Evolutionary conservation across 1,140 invertebrate species (phyloP), one percentile per base, ranked within the genome.

Genomic region (Leptestheria dahalacensis): DNA sequence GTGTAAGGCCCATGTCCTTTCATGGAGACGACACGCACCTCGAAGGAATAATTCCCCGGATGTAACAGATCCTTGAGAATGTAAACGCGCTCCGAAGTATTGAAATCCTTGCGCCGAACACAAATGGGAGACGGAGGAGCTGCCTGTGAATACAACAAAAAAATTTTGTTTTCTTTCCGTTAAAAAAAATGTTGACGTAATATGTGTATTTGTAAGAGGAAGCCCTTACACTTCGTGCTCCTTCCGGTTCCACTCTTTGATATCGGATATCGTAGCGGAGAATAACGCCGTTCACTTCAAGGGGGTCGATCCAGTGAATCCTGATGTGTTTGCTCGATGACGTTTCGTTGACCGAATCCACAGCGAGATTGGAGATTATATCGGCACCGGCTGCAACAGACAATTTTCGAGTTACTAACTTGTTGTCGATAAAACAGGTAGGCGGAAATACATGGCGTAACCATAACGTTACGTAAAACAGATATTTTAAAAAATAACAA

Each of bases 41-140:
- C 74, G 12, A 91, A 68, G 23, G 82, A 86, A 70, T 96, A 96
- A 71, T 88, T 91, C 2, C 92, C 93, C 57, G 88, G 75, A n/a
- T n/a, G n/a, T n/a, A 73, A 68, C 0, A 95, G 68, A 65, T 79
- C 77, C 48, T 61, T 58, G 62, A 70, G 62, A 12, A 63, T 69
- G 59, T 71, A 71, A 10, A 65, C 65, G 1, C 70, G 69, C n/a
- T 66, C 67, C n/a, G 62, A 59, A 33, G 70, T 66, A 6, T 65
- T 63, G 63, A 75, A 79, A 26, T 72, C 64, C 20, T 69, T 67
- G 25, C 73, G 68, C 73, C 80, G 77, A 10, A 84, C 77, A 66
- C 82, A 86, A 4, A 78, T 69, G n/a, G n/a, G n/a, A n/a, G n/a
- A n/a, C n/a, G n/a, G n/a, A 41, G 33, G 6, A 15, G 15, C 15